phyloP scores from a whole-genome alignment of 2,797 vertebrate species.

The Notoglanidium macrostoma region DNA sequence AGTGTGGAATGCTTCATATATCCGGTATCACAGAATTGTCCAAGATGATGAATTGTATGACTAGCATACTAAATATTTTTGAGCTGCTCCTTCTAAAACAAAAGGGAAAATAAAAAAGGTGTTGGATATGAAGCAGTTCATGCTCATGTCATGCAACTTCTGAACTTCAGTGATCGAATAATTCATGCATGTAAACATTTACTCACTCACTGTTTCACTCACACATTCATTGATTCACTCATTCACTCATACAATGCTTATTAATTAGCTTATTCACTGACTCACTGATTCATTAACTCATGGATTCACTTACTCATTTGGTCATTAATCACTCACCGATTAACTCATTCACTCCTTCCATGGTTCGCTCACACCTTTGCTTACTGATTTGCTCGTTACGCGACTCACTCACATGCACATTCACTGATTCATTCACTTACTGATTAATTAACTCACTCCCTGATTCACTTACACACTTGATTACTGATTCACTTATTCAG shows the following conservation, averaged over 20 bases:
- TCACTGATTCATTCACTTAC: not conserved
- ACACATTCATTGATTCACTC: not conserved
- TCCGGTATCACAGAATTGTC: not conserved
- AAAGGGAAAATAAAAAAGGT: not conserved
- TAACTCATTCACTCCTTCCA: not conserved
- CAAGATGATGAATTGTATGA: not conserved
- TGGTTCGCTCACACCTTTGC: not conserved
- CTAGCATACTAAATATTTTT: not conserved
- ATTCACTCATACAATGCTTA: not conserved
- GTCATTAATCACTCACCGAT: not conserved
- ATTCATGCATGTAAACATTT: not conserved
- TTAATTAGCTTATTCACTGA: not conserved
- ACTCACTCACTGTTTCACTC: not conserved
- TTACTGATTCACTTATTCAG: not conserved
- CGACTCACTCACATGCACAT: not conserved
- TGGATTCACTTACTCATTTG: not conserved
- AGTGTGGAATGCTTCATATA: not conserved
- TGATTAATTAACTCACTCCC: not conserved
- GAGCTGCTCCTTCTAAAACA: not conserved
- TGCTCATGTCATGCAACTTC: not conserved
- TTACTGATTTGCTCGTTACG: not conserved
- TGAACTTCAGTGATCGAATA: not conserved
- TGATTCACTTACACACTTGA: not conserved
- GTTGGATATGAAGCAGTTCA: not conserved
- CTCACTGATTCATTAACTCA: not conserved